Conservation (phyloP, 2,888 invertebrate genomes). For the Volucella inflata region DNA sequence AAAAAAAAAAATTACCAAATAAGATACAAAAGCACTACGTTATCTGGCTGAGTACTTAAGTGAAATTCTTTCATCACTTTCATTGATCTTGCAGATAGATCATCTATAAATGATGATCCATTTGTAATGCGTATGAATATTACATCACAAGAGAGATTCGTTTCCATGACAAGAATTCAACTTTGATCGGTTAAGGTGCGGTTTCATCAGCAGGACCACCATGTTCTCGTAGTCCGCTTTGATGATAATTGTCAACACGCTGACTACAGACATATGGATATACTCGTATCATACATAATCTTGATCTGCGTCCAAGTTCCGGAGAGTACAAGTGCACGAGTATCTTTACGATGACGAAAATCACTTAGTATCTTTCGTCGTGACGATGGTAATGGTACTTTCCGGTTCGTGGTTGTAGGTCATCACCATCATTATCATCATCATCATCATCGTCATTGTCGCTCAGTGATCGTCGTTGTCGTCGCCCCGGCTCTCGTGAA, state of each 20-base stretch:
- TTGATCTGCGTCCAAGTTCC: constrained; percentile 1
- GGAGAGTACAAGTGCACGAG: constrained; percentile 6
- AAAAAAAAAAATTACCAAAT: constrained; percentile 3
- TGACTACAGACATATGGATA: background rate
- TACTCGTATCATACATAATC: too few relatives aligned
- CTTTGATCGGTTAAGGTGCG: constrained; percentile 10
- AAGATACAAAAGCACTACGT: constrained; percentile 18
- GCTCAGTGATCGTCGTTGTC: constrained; percentile 1
- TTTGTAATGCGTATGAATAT: constrained; percentile 37
- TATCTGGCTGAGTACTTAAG: background rate
- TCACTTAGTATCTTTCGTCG: constrained; percentile 3
- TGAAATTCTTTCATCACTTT: constrained; percentile 35
- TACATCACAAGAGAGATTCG: constrained; percentile 18
- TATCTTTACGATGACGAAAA: background rate
- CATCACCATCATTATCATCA: constrained; percentile 27
- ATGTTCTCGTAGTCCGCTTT: background rate
- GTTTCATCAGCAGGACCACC: constrained; percentile 25
- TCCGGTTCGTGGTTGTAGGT: constrained; percentile 37
- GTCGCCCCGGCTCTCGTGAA: constrained; percentile 71
- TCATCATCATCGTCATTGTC: constrained; percentile 8
- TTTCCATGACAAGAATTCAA: background rate
- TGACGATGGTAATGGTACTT: constrained; percentile 45
- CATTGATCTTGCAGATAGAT: constrained; percentile 5
- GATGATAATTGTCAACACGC: constrained; percentile 3
- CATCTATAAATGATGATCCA: constrained; percentile 6